Evolutionary conservation across 2,888 invertebrate genomes (phyloP), one percentile per base, ranked within the genome.

Genomic region (Rhaphigaster nebulosa): DNA sequence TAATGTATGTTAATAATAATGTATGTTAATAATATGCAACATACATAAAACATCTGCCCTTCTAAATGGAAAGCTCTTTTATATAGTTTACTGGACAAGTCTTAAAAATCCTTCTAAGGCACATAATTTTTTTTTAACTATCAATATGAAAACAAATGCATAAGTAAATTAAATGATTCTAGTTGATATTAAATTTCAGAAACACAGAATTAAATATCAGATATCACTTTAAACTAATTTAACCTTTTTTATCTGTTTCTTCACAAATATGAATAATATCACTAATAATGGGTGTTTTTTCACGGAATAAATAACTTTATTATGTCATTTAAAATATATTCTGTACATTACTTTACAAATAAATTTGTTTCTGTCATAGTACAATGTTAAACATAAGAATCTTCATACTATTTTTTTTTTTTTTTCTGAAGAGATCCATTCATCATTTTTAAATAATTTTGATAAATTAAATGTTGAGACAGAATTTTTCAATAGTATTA

Each of bases 261-360:
- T 52, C 12, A 18, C 12, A 18, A 1, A 52, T 52, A 10, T 15
- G 1, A 52, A 52, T 52, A 52, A 52, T 45, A 45, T 3, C 26
- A 60, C 6, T n/a, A n/a, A 60, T 70, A 5, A 70, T 70, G 1
- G 2, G 10, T 29, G 65, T 18, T n/a, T 12, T 10, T 18, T 34
- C 0, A 34, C 38, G 70, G 23, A 76, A 76, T 76, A 76, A 76
- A 76, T 76, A 76, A 76, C 70, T 76, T 76, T 76, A 76, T 76
- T 76, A 38, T 20, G 20, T 76, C 70, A 38, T 76, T 76, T 76
- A 20, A 76, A 76, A 38, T 76, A 34, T 76, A 76, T 34, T 76
- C 23, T 76, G 20, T 76, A 76, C 70, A 76, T 34, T 18, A 20
- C 34, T 34, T 70, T 29, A 87, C 50, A 87, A 41, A 3, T 41